A percentile compares a stretch with the other conserved stretches of the same genome.
phyloP scores from a whole-genome alignment of 2,113 vertebrate species.

The Oncorhynchus tshawytscha region DNA sequence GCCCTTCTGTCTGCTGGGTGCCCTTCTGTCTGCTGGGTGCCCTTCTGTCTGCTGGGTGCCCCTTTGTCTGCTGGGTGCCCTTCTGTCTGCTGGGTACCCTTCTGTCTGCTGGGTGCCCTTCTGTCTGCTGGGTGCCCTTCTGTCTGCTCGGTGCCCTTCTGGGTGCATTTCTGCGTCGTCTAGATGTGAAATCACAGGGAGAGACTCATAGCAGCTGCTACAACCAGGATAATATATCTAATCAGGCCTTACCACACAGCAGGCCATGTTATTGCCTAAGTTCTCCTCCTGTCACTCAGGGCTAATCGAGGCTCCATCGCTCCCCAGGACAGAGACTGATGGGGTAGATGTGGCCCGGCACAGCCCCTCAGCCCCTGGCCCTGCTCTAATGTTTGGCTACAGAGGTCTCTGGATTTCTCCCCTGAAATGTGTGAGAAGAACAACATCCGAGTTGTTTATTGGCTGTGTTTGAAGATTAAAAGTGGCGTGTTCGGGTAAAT shows the following conservation, averaged over 20 bases:
- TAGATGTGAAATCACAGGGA: conserved; percentile 33
- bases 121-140: too few species aligned
- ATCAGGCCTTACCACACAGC: conserved; percentile 40
- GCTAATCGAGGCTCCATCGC: conserved; percentile 5
- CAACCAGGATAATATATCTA: conserved; percentile 43
- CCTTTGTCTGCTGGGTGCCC: too few species aligned
- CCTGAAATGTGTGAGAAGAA: background rate
- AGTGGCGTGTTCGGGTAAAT: too few species aligned
- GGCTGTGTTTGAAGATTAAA: background rate
- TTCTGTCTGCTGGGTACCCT: too few species aligned
- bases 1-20: too few species aligned
- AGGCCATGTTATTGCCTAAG: conserved; percentile 25
- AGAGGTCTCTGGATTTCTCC: background rate
- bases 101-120: too few species aligned
- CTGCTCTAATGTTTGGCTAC: conserved; percentile 15
- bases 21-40: too few species aligned
- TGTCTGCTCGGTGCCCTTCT: background rate
- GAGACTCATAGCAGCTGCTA: conserved; percentile 32
- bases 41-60: too few species aligned
- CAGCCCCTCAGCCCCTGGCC: background rate
- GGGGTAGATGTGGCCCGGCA: background rate
- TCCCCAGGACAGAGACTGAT: background rate
- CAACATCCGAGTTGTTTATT: background rate
- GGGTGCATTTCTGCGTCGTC: conserved; percentile 19
- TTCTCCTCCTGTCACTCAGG: conserved; percentile 17